Percentiles rank a stretch among this genome's conserved stretches.
phyloP scores from a whole-genome alignment of 2,888 invertebrate species.

The Leptinotarsa tumamoca region DNA sequence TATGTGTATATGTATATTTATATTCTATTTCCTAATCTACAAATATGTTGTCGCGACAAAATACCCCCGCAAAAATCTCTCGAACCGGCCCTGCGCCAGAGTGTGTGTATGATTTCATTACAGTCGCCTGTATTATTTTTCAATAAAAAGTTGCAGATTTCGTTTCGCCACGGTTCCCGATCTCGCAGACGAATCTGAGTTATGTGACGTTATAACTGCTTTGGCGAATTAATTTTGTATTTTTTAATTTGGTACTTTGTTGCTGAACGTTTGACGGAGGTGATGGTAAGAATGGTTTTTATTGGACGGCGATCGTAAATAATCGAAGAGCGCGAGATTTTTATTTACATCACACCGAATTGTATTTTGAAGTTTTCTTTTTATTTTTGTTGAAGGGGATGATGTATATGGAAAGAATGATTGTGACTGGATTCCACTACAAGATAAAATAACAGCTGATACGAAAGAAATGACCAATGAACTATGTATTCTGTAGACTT shows the following conservation, averaged over 20 bases:
- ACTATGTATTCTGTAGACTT: too few species aligned
- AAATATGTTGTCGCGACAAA: not conserved
- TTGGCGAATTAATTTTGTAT: conserved; percentile 38
- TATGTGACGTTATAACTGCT: conserved; percentile 52
- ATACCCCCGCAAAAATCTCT: not conserved
- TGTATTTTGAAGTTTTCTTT: not conserved
- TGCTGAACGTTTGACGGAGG: conserved; percentile 29
- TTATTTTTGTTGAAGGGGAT: not conserved
- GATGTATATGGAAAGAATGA: not conserved
- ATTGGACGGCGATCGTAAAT: conserved; percentile 18
- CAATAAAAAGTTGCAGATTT: conserved; percentile 49
- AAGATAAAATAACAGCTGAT: too few species aligned
- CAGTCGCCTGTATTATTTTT: conserved; percentile 50
- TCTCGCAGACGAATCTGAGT: conserved; percentile 45
- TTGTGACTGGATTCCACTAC: too few species aligned
- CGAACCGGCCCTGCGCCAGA: not conserved
- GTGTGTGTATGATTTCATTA: conserved; percentile 23
- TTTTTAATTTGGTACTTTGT: conserved; percentile 46
- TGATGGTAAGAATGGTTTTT: conserved; percentile 10
- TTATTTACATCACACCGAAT: conserved; percentile 15
- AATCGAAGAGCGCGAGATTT: conserved; percentile 8
- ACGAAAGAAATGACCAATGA: too few species aligned
- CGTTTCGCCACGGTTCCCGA: conserved; percentile 45
- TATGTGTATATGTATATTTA: too few species aligned
- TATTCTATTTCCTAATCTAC: too few species aligned